Base-by-base conservation (phyloP, 53 echinoderm and acorn worm species). In the Astropecten irregularis region DNA sequence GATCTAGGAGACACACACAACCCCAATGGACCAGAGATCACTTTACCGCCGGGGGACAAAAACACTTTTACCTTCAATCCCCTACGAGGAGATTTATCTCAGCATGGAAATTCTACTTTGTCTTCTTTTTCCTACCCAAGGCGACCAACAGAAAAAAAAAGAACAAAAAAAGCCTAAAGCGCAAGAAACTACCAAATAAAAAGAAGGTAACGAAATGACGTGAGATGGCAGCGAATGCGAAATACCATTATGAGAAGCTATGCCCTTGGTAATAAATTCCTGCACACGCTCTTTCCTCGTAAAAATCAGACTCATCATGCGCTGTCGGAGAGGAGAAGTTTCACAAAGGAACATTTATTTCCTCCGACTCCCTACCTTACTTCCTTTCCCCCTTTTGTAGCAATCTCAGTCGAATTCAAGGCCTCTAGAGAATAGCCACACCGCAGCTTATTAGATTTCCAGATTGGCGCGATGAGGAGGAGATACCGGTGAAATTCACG, bases 11-110 rank as follows among this genome's bases (percentile, higher is more conserved):
- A 74, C 34, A 74, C 39, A 74, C 27, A 21, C 9, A 74, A 9
- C 57, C 74, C 74, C 74, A 18, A 37, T 25, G 21, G 74, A 74
- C 74, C 58, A 57, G 34, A 62, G 79, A 79, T 79, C 62, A 62
- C 79, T 62, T 42, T 58, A 76, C 76, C 39, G 57, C 76, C 58
- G 23, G 27, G 27, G 23, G 58, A 58, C 37, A 36, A 57, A 65
- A 65, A 37, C 37, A 76, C 56, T 76, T 76, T 46, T 71, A 57
- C 58, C 56, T 50, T 55, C 54, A 20, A 54, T 53, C 54, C 55
- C 34, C 53, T 73, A 55, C 35, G 22, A 54, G 54, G 55, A 73
- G 33, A 73, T 25, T 58, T 28, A n/a, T n/a, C n/a, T n/a, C n/a
- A n/a, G n/a, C n/a, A n/a, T n/a, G n/a, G n/a, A n/a, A n/a, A n/a